Base-by-base conservation (phyloP, 2,888 invertebrate species). In the Cheilosia variabilis region DNA sequence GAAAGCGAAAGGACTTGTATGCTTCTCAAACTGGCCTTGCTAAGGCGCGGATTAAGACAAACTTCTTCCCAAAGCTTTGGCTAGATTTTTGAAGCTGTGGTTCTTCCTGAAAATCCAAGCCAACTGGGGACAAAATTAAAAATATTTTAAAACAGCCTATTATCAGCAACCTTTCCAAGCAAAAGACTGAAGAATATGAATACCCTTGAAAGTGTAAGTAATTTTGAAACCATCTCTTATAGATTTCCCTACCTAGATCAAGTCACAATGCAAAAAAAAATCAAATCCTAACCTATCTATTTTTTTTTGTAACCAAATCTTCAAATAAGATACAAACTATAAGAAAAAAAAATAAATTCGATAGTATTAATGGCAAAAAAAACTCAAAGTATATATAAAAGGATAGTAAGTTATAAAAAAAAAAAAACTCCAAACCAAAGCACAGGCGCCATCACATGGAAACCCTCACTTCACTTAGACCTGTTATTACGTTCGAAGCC, bases 391-490 rank as follows among this genome's bases (percentile, higher is more conserved):
- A 76, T 22, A 65, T 17, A 81, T 31, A 45, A 55, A 55, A 68
- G 34, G 5, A n/a, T 45, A 55, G 55, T 22, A 60, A 10, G 37
- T 5, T 27, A 63, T 63, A 17, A 53, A 10, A 34, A 65, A 75
- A 57, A 80, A 80, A 80, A 86, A 86, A 86, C 86, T 86, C 86
- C 86, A 86, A 86, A 71, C 34, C 50, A 60, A 73, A 68, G 50
- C 24, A 43, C 17, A 62, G 47, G 45, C 47, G 37, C 19, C 24
- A 19, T 66, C 65, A 81, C 50, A 63, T 55, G 22, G 75, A 76
- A 75, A 52, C 19, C 27, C 37, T 37, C 47, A 47, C 50, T 62
- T 69, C 65, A 52, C 13, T 15, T 60, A 55, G 57, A 71, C 72
- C 76, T 62, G 71, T 53, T 71, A 86, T 86, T 86, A 86, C 86